These are phyloP conservation scores for Chondrilla cf. caribensis DNA, from an alignment of 37 sponge, comb jelly and placozoan species.

Conservation along the genomic window DNA sequence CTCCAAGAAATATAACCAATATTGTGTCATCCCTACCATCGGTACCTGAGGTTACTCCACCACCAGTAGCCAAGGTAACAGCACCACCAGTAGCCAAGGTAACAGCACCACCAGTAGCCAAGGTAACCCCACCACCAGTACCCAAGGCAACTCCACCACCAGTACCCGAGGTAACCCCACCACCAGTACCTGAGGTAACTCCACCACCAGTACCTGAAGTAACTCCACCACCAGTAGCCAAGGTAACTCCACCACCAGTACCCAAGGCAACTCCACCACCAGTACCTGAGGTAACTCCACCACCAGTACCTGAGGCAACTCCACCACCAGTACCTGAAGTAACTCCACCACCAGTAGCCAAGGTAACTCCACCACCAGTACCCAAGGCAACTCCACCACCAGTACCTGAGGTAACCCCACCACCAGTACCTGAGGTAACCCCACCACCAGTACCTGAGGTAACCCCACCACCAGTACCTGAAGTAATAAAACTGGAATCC, in stretches of 20 bases:
- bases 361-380: too few relatives aligned
- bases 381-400: too few relatives aligned
- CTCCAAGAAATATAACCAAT: constrained; percentile 50
- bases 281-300: too few relatives aligned
- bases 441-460: too few relatives aligned
- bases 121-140: not conserved
- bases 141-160: not conserved
- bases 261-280: not conserved
- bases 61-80: not conserved
- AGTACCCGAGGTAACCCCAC: not conserved
- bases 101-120: not conserved
- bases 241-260: not conserved
- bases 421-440: too few relatives aligned
- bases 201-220: not conserved
- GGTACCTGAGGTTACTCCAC: not conserved
- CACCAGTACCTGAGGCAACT: too few relatives aligned
- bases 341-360: too few relatives aligned
- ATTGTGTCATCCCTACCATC: not conserved
- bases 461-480: too few relatives aligned
- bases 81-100: not conserved
- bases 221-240: not conserved
- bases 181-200: not conserved
- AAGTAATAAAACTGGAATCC: too few relatives aligned
- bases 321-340: too few relatives aligned
- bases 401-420: too few relatives aligned